These are phyloP conservation scores for Leuciscus idus DNA, from an alignment of 2,113 vertebrate species.

Conservation along the genomic window DNA sequence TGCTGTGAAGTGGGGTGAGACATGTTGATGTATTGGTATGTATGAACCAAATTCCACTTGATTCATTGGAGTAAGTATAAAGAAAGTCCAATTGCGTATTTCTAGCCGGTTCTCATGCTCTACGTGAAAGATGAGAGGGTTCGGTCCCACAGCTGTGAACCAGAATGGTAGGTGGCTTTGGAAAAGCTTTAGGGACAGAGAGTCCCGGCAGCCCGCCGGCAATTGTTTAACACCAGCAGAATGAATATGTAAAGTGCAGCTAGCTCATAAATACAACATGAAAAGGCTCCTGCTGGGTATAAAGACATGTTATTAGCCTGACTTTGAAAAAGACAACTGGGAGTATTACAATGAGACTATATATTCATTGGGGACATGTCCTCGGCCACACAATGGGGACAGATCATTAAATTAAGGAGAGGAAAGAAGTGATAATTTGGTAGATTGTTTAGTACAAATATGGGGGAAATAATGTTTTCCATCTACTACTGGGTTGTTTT, in stretches of 20 bases:
- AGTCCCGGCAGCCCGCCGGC: slow-evolving; percentile 59
- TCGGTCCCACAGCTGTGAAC: slow-evolving; percentile 53
- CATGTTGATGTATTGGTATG: slow-evolving; percentile 35
- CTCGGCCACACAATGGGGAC: slow-evolving; percentile 54
- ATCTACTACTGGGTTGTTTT: slow-evolving; percentile 22
- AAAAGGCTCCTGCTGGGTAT: slow-evolving; percentile 73
- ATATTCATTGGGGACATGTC: slow-evolving; percentile 58
- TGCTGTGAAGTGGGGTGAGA: slow-evolving; percentile 14
- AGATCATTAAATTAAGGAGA: slow-evolving; percentile 60
- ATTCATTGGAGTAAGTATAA: neutral
- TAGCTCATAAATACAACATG: slow-evolving; percentile 75
- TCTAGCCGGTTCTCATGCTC: slow-evolving; percentile 40
- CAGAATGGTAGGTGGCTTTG: slow-evolving; percentile 57
- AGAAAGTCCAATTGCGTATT: neutral
- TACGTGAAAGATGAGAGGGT: slow-evolving; percentile 49
- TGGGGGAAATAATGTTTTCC: slow-evolving; percentile 45
- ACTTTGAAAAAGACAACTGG: slow-evolving; percentile 65
- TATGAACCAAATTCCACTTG: slow-evolving; percentile 12
- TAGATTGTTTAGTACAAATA: slow-evolving; percentile 55
- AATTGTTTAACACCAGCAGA: slow-evolving; percentile 72
- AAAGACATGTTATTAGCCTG: slow-evolving; percentile 66
- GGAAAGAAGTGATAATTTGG: slow-evolving; percentile 60
- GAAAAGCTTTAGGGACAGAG: slow-evolving; percentile 50
- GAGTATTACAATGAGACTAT: slow-evolving; percentile 62
- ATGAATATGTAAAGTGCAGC: slow-evolving; percentile 80